phyloP scores from a whole-genome alignment of 2,797 vertebrate genomes.

The Pampus argenteus region DNA sequence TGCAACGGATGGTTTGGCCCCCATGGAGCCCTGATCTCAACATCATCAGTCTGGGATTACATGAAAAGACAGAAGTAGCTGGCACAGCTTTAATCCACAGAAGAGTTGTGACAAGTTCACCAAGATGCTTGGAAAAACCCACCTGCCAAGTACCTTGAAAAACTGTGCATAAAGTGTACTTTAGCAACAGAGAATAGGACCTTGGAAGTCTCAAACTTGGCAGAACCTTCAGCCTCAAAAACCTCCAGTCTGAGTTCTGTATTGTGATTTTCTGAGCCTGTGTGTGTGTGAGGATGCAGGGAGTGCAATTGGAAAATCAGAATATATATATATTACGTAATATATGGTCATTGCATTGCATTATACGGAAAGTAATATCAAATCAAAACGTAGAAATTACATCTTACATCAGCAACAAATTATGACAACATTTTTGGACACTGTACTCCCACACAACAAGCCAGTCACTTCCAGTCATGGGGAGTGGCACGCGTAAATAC shows the following conservation, averaged over 20 bases:
- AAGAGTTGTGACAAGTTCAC: background rate
- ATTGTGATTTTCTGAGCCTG: conserved; percentile 43
- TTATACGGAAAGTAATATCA: too few species aligned
- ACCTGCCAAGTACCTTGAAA: too few species aligned
- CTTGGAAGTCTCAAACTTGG: conserved; percentile 17
- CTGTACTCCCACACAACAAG: conserved; percentile 59
- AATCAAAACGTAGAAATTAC: background rate
- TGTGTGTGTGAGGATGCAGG: conserved; percentile 22
- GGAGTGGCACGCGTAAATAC: conserved; percentile 67
- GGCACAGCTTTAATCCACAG: background rate
- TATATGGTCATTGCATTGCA: conserved; percentile 17
- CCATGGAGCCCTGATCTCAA: too few species aligned
- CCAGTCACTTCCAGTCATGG: conserved; percentile 68
- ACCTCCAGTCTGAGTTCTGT: conserved; percentile 26
- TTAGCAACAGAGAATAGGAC: conserved; percentile 14
- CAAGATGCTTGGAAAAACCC: too few species aligned
- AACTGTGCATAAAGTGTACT: too few species aligned
- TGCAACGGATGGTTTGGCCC: background rate
- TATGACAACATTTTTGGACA: conserved; percentile 53
- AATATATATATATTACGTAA: background rate
- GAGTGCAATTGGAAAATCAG: conserved; percentile 31
- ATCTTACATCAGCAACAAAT: conserved; percentile 63
- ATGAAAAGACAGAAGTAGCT: background rate
- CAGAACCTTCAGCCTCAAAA: conserved; percentile 26
- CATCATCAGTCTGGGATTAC: background rate